These are phyloP conservation scores for Tautogolabrus adspersus DNA, from an alignment of 2,113 vertebrate species.

Conservation along the genomic window DNA sequence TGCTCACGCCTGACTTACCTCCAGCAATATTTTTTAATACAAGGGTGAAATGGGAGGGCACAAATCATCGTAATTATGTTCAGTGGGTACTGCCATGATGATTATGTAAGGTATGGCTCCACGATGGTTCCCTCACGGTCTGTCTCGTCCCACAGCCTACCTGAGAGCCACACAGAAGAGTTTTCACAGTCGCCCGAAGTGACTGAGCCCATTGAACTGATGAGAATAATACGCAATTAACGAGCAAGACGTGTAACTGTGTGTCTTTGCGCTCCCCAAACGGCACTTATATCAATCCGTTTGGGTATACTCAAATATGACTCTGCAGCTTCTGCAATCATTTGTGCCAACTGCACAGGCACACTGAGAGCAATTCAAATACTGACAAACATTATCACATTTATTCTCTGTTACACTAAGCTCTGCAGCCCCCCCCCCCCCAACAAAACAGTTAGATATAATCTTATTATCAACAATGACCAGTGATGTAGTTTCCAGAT, in stretches of 20 bases:
- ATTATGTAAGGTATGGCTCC: constrained; percentile 76
- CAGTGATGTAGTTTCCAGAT: no score
- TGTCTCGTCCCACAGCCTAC: constrained; percentile 57
- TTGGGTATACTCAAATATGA: constrained; percentile 49
- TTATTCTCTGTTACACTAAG: constrained; percentile 30
- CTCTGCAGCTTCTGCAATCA: constrained; percentile 28
- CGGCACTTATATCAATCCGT: constrained; percentile 47
- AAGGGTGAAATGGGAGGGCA: constrained; percentile 75
- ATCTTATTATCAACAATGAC: constrained; percentile 1
- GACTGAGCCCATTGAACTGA: constrained; percentile 63
- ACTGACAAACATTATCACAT: constrained; percentile 19
- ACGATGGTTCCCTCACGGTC: constrained; percentile 57
- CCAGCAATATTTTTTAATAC: constrained; percentile 82
- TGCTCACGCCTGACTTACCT: constrained; percentile 76
- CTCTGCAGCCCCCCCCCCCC: neutral
- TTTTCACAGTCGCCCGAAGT: constrained; percentile 52
- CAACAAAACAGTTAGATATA: neutral
- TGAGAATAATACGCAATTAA: constrained; percentile 78
- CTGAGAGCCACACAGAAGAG: constrained; percentile 41
- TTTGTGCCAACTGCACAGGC: constrained; percentile 28
- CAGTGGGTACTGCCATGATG: constrained; percentile 66
- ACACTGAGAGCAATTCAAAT: constrained; percentile 34
- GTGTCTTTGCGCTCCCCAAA: constrained; percentile 54
- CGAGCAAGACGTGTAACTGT: constrained; percentile 64
- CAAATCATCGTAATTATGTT: constrained; percentile 84